Percentiles rank a stretch among this genome's conserved stretches.
Conservation (phyloP, 2,797 vertebrate genomes). For the Sebastiscus albofasciatus region DNA sequence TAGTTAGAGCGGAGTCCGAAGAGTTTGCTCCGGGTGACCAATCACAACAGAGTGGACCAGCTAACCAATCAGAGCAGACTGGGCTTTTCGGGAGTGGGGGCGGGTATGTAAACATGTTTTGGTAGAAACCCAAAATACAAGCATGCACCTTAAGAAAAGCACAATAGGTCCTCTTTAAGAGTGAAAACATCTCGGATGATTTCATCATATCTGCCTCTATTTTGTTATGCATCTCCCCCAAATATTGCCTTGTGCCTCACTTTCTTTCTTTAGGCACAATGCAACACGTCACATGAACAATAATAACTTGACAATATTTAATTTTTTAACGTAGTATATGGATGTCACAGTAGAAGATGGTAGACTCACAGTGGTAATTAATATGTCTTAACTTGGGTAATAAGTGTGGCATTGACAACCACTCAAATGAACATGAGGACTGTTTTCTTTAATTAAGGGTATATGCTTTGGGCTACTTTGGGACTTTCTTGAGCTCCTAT, state of each 20-base stretch:
- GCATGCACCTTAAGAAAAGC: too few relatives aligned
- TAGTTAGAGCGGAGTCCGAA: too few relatives aligned
- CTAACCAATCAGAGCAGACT: too few relatives aligned
- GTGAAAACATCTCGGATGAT: neutral
- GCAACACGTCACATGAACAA: neutral
- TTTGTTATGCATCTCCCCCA: neutral
- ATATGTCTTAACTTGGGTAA: neutral
- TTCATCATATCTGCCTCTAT: neutral
- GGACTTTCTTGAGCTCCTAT: conserved; percentile 12
- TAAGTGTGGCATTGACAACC: neutral
- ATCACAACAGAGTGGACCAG: too few relatives aligned
- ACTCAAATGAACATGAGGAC: conserved; percentile 2
- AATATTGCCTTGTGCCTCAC: neutral
- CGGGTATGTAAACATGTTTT: too few relatives aligned
- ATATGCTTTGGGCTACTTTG: conserved; percentile 17
- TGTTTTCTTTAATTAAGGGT: conserved; percentile 21
- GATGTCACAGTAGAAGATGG: neutral
- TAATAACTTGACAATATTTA: neutral
- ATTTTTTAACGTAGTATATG: neutral
- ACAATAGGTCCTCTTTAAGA: too few relatives aligned
- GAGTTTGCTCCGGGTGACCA: too few relatives aligned
- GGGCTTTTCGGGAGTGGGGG: too few relatives aligned
- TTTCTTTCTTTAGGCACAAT: neutral
- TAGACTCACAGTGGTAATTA: neutral
- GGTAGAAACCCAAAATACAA: too few relatives aligned